Evolutionary conservation across 2,888 invertebrate genomes (phyloP), one percentile per base, ranked within the genome.

Genomic region (Phragmatobia fuliginosa): DNA sequence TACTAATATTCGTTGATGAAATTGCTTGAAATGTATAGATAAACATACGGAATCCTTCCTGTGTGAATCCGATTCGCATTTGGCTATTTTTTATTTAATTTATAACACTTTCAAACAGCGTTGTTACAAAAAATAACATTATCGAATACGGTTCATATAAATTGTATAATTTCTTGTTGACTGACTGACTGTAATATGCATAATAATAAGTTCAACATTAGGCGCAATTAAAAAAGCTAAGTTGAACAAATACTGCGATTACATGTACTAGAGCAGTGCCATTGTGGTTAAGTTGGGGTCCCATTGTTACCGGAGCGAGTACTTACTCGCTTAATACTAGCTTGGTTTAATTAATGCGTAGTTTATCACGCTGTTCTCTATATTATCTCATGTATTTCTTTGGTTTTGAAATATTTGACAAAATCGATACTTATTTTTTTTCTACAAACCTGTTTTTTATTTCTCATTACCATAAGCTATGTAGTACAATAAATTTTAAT

Each of bases 71-170:
- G n/a, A n/a, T n/a, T n/a, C n/a, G n/a, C n/a, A n/a, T n/a, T n/a
- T n/a, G n/a, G n/a, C n/a, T n/a, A n/a, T n/a, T n/a, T n/a, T n/a
- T n/a, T n/a, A n/a, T 25, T 52, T 25, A 10, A 28, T 28, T 21
- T 21, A 41, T n/a, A 28, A 21, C 31, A 31, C 31, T 45, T 31
- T 32, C 10, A 25, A 16, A 61, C 25, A 28, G 62, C 11, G 21
- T 21, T 31, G n/a, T 28, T n/a, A 45, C 45, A 31, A 10, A 62
- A 79, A 52, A 52, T 14, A 52, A 49, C 45, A 49, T n/a, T 49
- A 76, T 68, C 70, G 63, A 68, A 78, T 68, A 68, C 73, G 68
- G 70, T 67, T 72, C 59, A 70, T n/a, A 62, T 66, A 70, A 72
- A 68, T 70, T 32, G 28, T 66, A 68, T 66, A 61, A 63, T 75